phyloP scores from a whole-genome alignment of 2,888 invertebrate genomes.

The Hyposoter didymator region DNA sequence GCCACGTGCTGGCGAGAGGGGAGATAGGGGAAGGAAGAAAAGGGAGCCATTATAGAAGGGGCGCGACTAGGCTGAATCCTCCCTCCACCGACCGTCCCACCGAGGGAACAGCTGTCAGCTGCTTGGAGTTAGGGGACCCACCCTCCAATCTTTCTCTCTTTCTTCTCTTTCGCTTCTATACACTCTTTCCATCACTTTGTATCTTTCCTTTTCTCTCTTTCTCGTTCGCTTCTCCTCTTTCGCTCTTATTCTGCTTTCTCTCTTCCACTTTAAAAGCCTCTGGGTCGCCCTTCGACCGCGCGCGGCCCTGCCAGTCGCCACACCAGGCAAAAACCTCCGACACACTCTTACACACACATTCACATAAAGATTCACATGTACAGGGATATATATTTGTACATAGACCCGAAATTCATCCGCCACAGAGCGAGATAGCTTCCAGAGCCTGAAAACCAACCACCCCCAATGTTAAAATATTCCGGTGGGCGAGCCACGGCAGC shows the following conservation, averaged over 20 bases:
- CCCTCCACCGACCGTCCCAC: slow-evolving; percentile 83
- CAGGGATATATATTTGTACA: not conserved
- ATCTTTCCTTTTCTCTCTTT: slow-evolving; percentile 64
- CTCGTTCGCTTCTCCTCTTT: slow-evolving; percentile 63
- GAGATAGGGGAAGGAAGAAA: slow-evolving; percentile 83
- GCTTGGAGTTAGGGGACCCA: slow-evolving; percentile 79
- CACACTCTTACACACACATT: not conserved
- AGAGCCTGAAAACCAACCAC: slow-evolving; percentile 79
- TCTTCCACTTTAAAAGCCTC: slow-evolving; percentile 68
- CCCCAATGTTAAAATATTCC: slow-evolving; percentile 83
- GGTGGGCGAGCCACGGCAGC: slow-evolving; percentile 77
- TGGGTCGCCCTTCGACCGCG: slow-evolving; percentile 67
- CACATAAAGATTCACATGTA: not conserved
- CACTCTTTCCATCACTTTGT: slow-evolving; percentile 69
- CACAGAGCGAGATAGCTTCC: slow-evolving; percentile 58
- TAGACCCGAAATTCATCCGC: slow-evolving; percentile 74
- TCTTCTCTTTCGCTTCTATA: slow-evolving; percentile 66
- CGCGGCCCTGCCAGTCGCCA: slow-evolving; percentile 59
- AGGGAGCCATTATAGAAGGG: slow-evolving; percentile 85
- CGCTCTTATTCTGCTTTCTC: slow-evolving; percentile 44
- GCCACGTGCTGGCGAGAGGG: slow-evolving; percentile 62
- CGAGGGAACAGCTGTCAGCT: slow-evolving; percentile 84
- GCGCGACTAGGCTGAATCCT: slow-evolving; percentile 85
- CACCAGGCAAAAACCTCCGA: slow-evolving; percentile 65
- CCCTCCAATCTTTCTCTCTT: slow-evolving; percentile 74